A percentile compares a stretch with the other conserved stretches of the same genome.
Evolutionary conservation across 2,888 invertebrate genomes (phyloP).

Genomic region (Morpho helenor): DNA sequence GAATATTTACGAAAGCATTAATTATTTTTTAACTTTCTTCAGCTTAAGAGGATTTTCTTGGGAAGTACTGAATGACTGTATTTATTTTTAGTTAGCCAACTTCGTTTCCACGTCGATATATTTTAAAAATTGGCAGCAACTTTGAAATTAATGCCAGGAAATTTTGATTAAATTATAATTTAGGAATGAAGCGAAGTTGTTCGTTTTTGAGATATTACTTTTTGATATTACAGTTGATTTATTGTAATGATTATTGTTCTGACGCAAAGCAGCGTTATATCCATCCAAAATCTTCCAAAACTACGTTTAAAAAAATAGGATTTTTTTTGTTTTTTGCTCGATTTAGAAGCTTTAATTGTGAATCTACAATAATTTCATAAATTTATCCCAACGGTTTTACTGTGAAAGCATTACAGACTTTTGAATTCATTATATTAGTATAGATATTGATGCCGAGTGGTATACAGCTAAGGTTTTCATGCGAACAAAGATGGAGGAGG

Average conservation of each 20-base stretch:
- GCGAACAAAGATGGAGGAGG: too few species aligned
- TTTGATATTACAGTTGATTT: conserved; percentile 10
- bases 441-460: too few species aligned
- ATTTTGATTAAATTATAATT: conserved; percentile 21
- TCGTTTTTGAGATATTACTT: conserved; percentile 9
- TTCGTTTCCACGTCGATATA: conserved; percentile 32
- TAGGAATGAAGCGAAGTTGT: conserved; percentile 2
- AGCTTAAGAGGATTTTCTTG: conserved; percentile 70
- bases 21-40: conserved; percentile 79
- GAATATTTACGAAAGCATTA: conserved; percentile 81
- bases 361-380: too few species aligned
- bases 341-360: too few species aligned
- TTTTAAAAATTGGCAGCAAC: conserved; percentile 24
- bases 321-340: too few species aligned
- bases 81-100: conserved; percentile 43
- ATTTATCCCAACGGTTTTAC: too few species aligned
- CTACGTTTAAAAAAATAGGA: too few species aligned
- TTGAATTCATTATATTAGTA: too few species aligned
- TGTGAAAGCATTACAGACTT: too few species aligned
- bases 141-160: conserved; percentile 23
- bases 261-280: too few species aligned
- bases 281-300: too few species aligned
- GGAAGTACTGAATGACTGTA: conserved; percentile 56
- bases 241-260: background rate
- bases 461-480: too few species aligned